These are phyloP conservation scores for Terebella lapidaria DNA, from an alignment of 2,888 invertebrate species.

Conservation along the genomic window DNA sequence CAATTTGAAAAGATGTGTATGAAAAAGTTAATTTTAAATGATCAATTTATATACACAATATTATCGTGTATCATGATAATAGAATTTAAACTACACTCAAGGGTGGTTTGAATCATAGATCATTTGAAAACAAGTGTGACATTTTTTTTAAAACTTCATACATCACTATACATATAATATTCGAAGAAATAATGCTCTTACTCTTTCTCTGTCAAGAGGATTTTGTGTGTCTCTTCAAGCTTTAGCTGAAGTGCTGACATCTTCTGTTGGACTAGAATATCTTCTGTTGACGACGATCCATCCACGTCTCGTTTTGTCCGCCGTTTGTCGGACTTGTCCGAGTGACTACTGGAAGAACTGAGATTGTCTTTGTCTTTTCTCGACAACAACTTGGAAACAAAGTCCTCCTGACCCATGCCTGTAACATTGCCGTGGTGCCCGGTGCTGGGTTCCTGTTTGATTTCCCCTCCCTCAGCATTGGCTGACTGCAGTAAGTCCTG, in stretches of 20 bases:
- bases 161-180: too few relatives aligned
- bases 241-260: constrained; percentile 59
- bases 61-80: too few relatives aligned
- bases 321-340: constrained; percentile 15
- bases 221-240: constrained; percentile 71
- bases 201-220: constrained; percentile 70
- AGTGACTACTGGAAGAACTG: constrained; percentile 12
- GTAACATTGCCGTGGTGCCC: background rate
- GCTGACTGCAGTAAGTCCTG: background rate
- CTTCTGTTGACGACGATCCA: background rate
- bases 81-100: too few relatives aligned
- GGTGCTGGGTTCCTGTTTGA: background rate
- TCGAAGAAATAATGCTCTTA: constrained; percentile 44
- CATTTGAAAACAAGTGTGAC: too few relatives aligned
- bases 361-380: constrained; percentile 18
- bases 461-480: background rate
- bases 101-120: too few relatives aligned
- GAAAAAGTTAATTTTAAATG: too few relatives aligned
- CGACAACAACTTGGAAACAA: constrained; percentile 30
- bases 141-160: too few relatives aligned
- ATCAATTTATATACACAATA: too few relatives aligned
- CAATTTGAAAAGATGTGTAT: too few relatives aligned
- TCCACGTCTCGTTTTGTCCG: background rate
- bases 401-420: constrained; percentile 6
- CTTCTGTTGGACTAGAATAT: constrained; percentile 33